Conservation (phyloP, 2,888 invertebrate genomes). For the Gymnoscelis rufifasciata region DNA sequence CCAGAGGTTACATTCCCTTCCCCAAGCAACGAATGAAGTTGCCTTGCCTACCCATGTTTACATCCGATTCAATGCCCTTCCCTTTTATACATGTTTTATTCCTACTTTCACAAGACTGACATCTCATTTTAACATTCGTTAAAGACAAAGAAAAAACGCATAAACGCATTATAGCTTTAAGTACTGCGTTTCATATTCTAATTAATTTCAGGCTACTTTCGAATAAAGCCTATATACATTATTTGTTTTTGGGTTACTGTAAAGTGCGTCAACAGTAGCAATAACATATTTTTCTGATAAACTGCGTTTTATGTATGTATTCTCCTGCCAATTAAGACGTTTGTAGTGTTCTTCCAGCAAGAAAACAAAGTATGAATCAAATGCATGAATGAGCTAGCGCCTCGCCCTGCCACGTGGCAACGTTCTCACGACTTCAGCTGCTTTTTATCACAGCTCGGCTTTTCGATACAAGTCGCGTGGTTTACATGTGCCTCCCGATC, state of each 20-base stretch:
- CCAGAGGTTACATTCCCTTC: conserved; percentile 46
- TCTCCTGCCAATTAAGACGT: conserved; percentile 7
- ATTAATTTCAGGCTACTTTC: too few relatives aligned
- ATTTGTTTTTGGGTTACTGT: too few relatives aligned
- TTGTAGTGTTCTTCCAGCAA: conserved; percentile 38
- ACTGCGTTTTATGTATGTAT: neutral
- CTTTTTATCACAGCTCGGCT: conserved; percentile 66
- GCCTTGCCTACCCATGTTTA: conserved; percentile 27
- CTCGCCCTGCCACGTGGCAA: conserved; percentile 61
- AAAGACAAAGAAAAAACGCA: too few relatives aligned
- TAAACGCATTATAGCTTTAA: too few relatives aligned
- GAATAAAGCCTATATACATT: too few relatives aligned
- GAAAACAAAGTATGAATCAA: conserved; percentile 72
- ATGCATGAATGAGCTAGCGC: conserved; percentile 71
- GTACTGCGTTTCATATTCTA: too few relatives aligned
- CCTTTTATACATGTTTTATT: neutral
- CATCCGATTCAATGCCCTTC: conserved; percentile 7
- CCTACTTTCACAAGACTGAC: neutral
- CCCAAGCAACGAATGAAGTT: conserved; percentile 32
- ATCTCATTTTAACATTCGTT: too few relatives aligned
- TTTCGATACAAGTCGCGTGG: conserved; percentile 63
- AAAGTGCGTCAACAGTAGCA: too few relatives aligned
- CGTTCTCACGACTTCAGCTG: conserved; percentile 66
- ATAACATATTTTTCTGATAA: too few relatives aligned
- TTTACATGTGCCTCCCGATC: conserved; percentile 59